Base-by-base conservation (phyloP, 2,888 invertebrate genomes). In the Eurois occulta region DNA sequence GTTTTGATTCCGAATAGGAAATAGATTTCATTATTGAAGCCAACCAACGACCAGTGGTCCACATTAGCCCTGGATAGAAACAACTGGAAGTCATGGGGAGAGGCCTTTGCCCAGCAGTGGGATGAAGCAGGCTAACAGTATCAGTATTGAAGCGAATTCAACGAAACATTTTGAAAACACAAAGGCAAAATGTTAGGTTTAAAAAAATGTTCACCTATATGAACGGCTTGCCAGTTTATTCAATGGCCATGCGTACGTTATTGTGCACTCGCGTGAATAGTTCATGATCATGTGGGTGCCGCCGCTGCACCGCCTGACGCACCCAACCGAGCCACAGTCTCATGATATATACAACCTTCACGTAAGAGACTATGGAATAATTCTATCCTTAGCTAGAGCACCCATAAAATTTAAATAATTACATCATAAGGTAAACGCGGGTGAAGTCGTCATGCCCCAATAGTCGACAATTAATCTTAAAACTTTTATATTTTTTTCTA, bases 191-290 rank as follows among this genome's bases (percentile, higher is more conserved):
- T 16, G 16, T 55, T 38, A 38, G 13, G 16, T 35, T 81, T 79
- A 52, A 28, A 24, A 58, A 78, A 83, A 71, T 55, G 32, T 38
- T 52, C 69, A 72, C 67, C 55, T 71, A 60, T 60, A 24, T 68
- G 38, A 24, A 52, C 58, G 65, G 55, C 41, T 65, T 78, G 38
- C 46, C 58, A 58, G 69, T 43, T 74, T 75, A 77, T 75, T 83
- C 60, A 80, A 79, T 75, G 75, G 62, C 66, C 75, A 78, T 82
- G 83, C 84, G 86, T 78, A 82, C 68, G 52, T 82, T 81, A 87
- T 90, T 91, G 92, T 91, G 92, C 87, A 91, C 84, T 86, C 91
- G 91, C 90, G 84, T 92, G 91, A 83, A 76, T 89, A 86, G 86
- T 72, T 89, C 88, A 87, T 90, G 80, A 79, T 78, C 85, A 83